These are phyloP conservation scores for Chelidonichthys spinosus DNA, from an alignment of 2,797 vertebrate species.

Conservation along the genomic window DNA sequence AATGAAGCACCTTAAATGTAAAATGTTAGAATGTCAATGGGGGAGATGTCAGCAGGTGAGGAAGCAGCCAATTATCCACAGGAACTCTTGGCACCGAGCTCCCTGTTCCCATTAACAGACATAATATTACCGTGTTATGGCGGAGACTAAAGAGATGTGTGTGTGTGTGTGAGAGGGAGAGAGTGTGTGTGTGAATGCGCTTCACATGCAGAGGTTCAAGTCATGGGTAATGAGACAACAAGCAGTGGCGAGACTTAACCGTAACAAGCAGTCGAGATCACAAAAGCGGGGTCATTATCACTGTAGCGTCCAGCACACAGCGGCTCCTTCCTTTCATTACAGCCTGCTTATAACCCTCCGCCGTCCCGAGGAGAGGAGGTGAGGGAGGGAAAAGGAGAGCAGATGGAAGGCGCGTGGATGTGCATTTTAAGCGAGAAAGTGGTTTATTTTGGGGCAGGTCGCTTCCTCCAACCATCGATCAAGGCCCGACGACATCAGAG, in stretches of 20 bases:
- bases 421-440: conserved; percentile 73
- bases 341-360: conserved; percentile 61
- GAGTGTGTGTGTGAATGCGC: conserved; percentile 25
- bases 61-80: conserved; percentile 89
- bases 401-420: conserved; percentile 65
- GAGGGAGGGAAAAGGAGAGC: conserved; percentile 48
- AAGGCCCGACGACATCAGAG: conserved; percentile 66
- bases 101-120: conserved; percentile 90
- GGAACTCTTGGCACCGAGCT: conserved; percentile 87
- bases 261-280: conserved; percentile 86
- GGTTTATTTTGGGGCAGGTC: conserved; percentile 66
- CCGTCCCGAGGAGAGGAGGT: conserved; percentile 48
- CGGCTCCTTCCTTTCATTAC: conserved; percentile 74
- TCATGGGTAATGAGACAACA: conserved; percentile 88
- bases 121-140: conserved; percentile 92
- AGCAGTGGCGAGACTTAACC: conserved; percentile 75
- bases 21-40: conserved; percentile 75
- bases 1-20: conserved; percentile 69
- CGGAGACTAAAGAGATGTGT: conserved; percentile 62
- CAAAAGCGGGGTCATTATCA: conserved; percentile 66
- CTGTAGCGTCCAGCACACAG: conserved; percentile 60
- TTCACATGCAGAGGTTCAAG: conserved; percentile 45
- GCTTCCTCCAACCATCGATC: conserved; percentile 71
- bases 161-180: conserved; percentile 7
- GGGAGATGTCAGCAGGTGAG: conserved; percentile 86